A percentile compares a stretch with the other conserved stretches of the same genome.
These are phyloP conservation scores for Nasonia giraulti DNA, from an alignment of 1,140 invertebrate species.

Conservation along the genomic window DNA sequence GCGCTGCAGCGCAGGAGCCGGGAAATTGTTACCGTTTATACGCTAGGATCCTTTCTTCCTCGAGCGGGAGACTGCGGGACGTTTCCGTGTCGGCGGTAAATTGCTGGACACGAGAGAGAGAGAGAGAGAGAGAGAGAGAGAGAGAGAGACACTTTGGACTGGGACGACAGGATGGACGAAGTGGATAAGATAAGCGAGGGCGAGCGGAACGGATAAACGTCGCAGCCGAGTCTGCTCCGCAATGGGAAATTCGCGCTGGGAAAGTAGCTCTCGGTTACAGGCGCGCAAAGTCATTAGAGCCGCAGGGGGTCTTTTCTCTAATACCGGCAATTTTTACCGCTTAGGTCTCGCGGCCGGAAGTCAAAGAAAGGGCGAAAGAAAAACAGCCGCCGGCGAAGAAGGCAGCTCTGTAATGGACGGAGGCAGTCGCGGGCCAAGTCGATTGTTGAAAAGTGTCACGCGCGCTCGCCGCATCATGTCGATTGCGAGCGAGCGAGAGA, in stretches of 20 bases:
- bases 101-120: constrained; percentile 11
- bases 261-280: too few species aligned
- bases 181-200: constrained; percentile 14
- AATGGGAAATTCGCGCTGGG: too few species aligned
- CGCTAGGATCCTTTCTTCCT: neutral
- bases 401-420: neutral
- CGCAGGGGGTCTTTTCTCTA: neutral
- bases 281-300: neutral
- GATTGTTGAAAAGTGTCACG: constrained; percentile 31
- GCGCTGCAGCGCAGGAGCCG: too few species aligned
- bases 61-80: too few species aligned
- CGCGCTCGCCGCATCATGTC: constrained; percentile 18
- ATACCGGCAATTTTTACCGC: neutral
- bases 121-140: constrained; percentile 17
- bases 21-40: too few species aligned
- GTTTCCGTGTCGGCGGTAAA: neutral
- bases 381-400: neutral
- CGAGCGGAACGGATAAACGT: neutral
- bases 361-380: neutral
- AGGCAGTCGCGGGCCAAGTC: constrained; percentile 8
- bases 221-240: too few species aligned
- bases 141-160: constrained; percentile 23
- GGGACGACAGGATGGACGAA: neutral
- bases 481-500: neutral
- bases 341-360: neutral